A percentile compares a stretch with the other conserved stretches of the same genome.
Conservation (phyloP, 2,797 vertebrate species). For the Sciaenops ocellatus region DNA sequence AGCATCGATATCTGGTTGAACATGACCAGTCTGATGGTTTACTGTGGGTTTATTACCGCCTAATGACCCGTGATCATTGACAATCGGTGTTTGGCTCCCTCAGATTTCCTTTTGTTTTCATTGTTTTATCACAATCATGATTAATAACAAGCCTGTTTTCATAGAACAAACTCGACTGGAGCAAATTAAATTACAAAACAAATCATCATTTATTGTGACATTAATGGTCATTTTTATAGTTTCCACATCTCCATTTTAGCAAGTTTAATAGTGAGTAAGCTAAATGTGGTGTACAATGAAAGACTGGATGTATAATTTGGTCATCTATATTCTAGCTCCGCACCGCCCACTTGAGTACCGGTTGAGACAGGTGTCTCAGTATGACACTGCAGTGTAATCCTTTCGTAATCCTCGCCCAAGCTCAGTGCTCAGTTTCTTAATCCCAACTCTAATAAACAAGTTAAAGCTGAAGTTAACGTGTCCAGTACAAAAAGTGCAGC, state of each 20-base stretch:
- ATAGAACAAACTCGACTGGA: not conserved
- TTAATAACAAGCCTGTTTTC: slow-evolving; percentile 12
- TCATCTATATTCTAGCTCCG: slow-evolving; percentile 24
- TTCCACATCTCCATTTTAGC: not conserved
- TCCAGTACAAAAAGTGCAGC: slow-evolving; percentile 67
- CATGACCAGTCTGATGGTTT: not conserved
- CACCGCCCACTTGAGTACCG: slow-evolving; percentile 19
- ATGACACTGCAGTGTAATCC: slow-evolving; percentile 70
- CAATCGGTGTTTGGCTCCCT: not conserved
- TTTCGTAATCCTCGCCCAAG: slow-evolving; percentile 65
- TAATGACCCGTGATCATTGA: not conserved
- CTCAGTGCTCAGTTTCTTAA: slow-evolving; percentile 71
- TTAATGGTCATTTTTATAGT: not conserved
- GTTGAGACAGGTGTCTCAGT: slow-evolving; percentile 64
- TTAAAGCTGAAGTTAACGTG: slow-evolving; percentile 71
- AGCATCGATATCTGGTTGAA: not conserved
- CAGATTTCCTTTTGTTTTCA: slow-evolving; percentile 3
- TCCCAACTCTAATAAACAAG: slow-evolving; percentile 78
- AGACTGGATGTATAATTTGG: slow-evolving; percentile 23
- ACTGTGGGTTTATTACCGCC: not conserved
- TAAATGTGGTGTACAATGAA: slow-evolving; percentile 2
- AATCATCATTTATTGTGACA: slow-evolving; percentile 15
- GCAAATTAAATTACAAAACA: not conserved
- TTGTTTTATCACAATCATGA: slow-evolving; percentile 12
- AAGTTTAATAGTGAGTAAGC: not conserved